A percentile compares a stretch with the other conserved stretches of the same genome.
These are phyloP conservation scores for Empidonax alnorum DNA, from an alignment of 2,113 vertebrate genomes.

Conservation along the genomic window DNA sequence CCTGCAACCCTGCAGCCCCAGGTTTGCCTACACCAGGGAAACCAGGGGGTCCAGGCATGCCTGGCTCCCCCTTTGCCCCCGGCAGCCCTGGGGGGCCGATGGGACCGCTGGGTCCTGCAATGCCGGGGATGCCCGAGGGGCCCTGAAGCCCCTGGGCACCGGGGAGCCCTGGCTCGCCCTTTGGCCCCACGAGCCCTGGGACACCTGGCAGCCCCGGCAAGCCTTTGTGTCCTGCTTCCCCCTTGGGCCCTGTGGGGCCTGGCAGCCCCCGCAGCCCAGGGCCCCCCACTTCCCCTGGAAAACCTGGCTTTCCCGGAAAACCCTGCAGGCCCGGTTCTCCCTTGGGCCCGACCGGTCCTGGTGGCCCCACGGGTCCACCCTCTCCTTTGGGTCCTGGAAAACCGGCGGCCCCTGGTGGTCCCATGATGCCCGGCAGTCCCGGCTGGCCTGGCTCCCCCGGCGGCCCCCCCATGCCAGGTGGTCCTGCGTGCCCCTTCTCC, in stretches of 20 bases:
- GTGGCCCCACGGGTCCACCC: slow-evolving; percentile 79
- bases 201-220: slow-evolving; percentile 83
- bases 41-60: slow-evolving; percentile 84
- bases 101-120: slow-evolving; percentile 85
- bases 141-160: slow-evolving; percentile 90
- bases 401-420: slow-evolving; percentile 84
- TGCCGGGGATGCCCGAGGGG: slow-evolving; percentile 90
- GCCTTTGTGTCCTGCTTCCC: slow-evolving; percentile 85
- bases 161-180: slow-evolving; percentile 83
- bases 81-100: slow-evolving; percentile 86
- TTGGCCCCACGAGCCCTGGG: slow-evolving; percentile 82
- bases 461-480: slow-evolving; percentile 83
- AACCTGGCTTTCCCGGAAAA: slow-evolving; percentile 86
- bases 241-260: slow-evolving; percentile 89
- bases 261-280: slow-evolving; percentile 87
- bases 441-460: slow-evolving; percentile 86
- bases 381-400: slow-evolving; percentile 92
- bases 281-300: slow-evolving; percentile 84
- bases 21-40: slow-evolving; percentile 82
- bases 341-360: slow-evolving; percentile 84
- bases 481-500: slow-evolving; percentile 86
- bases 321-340: slow-evolving; percentile 87
- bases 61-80: slow-evolving; percentile 88
- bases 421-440: slow-evolving; percentile 87
- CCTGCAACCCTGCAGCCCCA: slow-evolving; percentile 83